phyloP scores from a whole-genome alignment of 1,140 invertebrate genomes.

The Rhyacophila brunnea region DNA sequence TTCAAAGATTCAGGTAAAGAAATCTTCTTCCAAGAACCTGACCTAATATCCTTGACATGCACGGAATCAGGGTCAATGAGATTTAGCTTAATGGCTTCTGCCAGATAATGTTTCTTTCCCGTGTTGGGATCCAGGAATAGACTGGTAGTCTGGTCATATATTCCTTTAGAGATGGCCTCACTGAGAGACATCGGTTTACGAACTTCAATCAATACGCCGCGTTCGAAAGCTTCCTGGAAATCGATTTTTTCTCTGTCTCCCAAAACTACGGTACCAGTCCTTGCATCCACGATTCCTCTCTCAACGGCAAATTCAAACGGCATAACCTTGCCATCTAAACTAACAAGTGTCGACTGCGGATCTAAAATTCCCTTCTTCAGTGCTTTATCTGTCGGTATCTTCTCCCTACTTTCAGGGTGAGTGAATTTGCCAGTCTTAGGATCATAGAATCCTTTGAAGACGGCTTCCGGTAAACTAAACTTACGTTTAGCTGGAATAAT shows the following conservation, averaged over 20 bases:
- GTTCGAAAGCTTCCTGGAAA: conserved; percentile 83
- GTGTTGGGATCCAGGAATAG: conserved; percentile 78
- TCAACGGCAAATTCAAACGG: conserved; percentile 82
- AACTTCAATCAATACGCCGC: conserved; percentile 78
- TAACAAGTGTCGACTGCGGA: conserved; percentile 75
- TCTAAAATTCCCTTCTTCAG: conserved; percentile 79
- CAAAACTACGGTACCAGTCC: conserved; percentile 66
- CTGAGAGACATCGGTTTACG: conserved; percentile 78
- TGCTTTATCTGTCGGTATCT: conserved; percentile 72
- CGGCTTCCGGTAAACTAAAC: conserved; percentile 80
- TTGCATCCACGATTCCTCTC: conserved; percentile 74
- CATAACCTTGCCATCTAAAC: conserved; percentile 68
- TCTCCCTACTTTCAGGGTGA: conserved; percentile 69
- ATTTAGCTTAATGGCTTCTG: conserved; percentile 71
- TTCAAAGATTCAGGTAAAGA: conserved; percentile 74
- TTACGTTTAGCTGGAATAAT: conserved; percentile 78
- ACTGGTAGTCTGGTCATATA: conserved; percentile 73
- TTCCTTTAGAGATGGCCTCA: conserved; percentile 79
- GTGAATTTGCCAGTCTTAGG: conserved; percentile 70
- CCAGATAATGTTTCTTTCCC: conserved; percentile 71
- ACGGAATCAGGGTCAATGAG: conserved; percentile 82
- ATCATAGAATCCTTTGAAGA: conserved; percentile 83
- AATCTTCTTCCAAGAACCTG: conserved; percentile 72
- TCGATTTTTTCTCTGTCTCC: conserved; percentile 67
- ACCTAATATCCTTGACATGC: conserved; percentile 76